Percentiles rank a stretch among this genome's conserved stretches.
Conservation (phyloP, 2,113 vertebrate genomes). For the Corythoichthys intestinalis region DNA sequence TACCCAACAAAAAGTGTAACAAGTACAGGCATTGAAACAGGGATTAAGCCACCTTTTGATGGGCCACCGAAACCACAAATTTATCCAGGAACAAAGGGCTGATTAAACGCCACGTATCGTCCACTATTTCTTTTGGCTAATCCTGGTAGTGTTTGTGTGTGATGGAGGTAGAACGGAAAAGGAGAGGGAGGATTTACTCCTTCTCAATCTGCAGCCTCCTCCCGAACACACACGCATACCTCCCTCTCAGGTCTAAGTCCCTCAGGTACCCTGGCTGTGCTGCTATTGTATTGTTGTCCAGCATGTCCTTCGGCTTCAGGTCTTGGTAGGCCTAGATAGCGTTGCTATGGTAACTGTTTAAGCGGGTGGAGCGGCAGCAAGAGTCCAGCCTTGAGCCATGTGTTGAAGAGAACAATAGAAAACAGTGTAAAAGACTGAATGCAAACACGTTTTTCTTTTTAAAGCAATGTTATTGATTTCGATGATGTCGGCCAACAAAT, state of each 20-base stretch:
- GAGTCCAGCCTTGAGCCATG: constrained; percentile 65
- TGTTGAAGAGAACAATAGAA: constrained; percentile 49
- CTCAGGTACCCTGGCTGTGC: constrained; percentile 67
- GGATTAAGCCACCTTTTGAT: background rate
- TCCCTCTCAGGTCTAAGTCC: constrained; percentile 69
- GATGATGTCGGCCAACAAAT: background rate
- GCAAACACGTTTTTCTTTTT: too few relatives aligned
- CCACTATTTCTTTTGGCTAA: constrained; percentile 32
- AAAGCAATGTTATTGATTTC: too few relatives aligned
- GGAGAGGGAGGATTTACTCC: constrained; percentile 57
- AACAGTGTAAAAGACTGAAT: constrained; percentile 21
- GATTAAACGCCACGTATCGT: constrained; percentile 25
- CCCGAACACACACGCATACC: constrained; percentile 30
- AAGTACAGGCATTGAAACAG: background rate
- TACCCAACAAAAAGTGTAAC: background rate
- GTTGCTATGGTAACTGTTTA: constrained; percentile 72
- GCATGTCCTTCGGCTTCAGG: constrained; percentile 76
- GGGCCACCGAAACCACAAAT: background rate
- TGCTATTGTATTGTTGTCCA: constrained; percentile 75
- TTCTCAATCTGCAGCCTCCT: constrained; percentile 44
- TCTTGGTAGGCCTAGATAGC: constrained; percentile 75
- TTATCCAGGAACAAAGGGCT: constrained; percentile 6
- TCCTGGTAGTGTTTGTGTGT: constrained; percentile 45
- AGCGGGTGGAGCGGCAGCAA: constrained; percentile 66
- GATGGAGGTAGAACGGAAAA: constrained; percentile 43